phyloP scores from a whole-genome alignment of 2,888 invertebrate species.

The Lycophotia porphyrea region DNA sequence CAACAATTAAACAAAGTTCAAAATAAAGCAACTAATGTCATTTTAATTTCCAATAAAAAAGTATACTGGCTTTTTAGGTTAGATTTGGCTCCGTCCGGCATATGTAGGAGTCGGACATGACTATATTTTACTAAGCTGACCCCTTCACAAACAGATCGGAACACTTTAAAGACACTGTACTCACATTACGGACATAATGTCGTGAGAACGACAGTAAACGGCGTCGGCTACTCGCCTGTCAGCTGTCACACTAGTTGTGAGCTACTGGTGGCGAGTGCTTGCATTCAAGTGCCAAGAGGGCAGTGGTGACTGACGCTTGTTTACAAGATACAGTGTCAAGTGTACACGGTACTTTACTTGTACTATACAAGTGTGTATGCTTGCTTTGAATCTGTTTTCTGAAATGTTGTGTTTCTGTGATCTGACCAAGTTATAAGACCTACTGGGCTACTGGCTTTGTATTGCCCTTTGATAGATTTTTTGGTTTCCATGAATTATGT shows the following conservation, averaged over 20 bases:
- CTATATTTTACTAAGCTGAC: slow-evolving; percentile 7
- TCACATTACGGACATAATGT: slow-evolving; percentile 32
- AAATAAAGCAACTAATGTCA: background rate
- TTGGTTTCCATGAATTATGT: too few species aligned
- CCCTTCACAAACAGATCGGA: slow-evolving; percentile 3
- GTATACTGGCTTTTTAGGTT: background rate
- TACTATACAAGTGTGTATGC: slow-evolving; percentile 15
- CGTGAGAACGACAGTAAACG: slow-evolving; percentile 48
- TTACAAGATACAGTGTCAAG: slow-evolving; percentile 55
- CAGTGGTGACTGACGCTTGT: slow-evolving; percentile 50
- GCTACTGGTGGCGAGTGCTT: slow-evolving; percentile 47
- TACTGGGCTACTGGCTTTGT: background rate
- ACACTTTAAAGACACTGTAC: slow-evolving; percentile 28
- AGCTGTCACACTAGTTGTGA: slow-evolving; percentile 42
- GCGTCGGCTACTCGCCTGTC: slow-evolving; percentile 36
- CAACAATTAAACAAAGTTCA: background rate
- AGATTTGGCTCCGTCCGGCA: background rate
- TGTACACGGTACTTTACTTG: slow-evolving; percentile 30
- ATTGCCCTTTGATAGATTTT: too few species aligned
- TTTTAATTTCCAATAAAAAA: background rate
- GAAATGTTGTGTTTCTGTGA: slow-evolving; percentile 3
- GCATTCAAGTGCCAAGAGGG: slow-evolving; percentile 59
- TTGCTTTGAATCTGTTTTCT: slow-evolving; percentile 27
- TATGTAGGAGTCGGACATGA: too few species aligned
- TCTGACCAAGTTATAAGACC: background rate